Evolutionary conservation across 2,797 vertebrate species (phyloP), one percentile per base, ranked within the genome.

Genomic region (Betta splendens): DNA sequence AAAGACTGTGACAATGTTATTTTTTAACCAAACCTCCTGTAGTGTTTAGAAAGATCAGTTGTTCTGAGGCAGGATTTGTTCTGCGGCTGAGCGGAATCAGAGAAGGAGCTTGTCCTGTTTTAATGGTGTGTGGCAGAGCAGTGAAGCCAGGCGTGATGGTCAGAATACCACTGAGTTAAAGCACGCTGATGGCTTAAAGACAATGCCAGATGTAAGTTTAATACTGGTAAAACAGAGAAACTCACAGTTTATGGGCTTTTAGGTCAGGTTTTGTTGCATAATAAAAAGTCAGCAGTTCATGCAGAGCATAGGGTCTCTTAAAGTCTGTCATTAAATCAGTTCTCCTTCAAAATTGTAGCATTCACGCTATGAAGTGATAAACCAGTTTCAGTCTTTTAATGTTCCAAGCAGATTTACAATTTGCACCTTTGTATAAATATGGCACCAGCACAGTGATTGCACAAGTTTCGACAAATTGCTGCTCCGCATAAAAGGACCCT

Each of bases 231-330:
- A 15, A 28, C 7, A 21, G 46, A 47, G 5, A 47, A 5, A 13
- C 20, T 21, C 46, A 10, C n/a, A 20, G 42, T 46, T 55, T 57
- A 7, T 38, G 10, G 4, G 21, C 60, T 28, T 25, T 23, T 20
- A 39, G 32, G 8, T 35, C 60, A 37, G 39, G 35, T 64, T 25
- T 23, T 13, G 12, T 18, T 21, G 16, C 8, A 23, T 23, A 62
- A 79, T 54, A 79, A 72, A 54, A 67, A 69, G 38, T n/a, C n/a
- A 20, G 20, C 20, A 20, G 2, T 20, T 20, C 20, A 2, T 20
- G 20, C 20, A 20, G 20, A 20, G 3, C 20, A 20, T 20, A 6
- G 5, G 1, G n/a, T n/a, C n/a, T n/a, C n/a, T n/a, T n/a, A 23
- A 23, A 23, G 23, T 6, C 23, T 3, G 23, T 23, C 23, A 23